Evolutionary conservation across 2,888 invertebrate genomes (phyloP).

Genomic region (Eupithecia vulgata): DNA sequence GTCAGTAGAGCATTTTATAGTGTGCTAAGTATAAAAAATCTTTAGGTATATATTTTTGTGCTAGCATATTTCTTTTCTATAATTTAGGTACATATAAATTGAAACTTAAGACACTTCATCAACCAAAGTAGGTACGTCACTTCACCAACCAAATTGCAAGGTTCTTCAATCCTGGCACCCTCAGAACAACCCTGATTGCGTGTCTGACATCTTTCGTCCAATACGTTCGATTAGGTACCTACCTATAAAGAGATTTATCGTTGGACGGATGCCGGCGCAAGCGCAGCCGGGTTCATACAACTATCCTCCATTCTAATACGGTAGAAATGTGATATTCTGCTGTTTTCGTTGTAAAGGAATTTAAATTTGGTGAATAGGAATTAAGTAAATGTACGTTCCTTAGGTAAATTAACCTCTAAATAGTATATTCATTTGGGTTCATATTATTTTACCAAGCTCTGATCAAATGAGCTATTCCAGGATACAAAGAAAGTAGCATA

Average conservation of each 20-base stretch:
- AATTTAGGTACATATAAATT: background rate
- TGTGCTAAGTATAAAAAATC: background rate
- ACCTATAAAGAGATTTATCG: constrained; percentile 69
- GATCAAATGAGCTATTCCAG: too few species aligned
- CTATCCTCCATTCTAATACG: constrained; percentile 25
- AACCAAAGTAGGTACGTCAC: background rate
- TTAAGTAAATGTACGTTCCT: background rate
- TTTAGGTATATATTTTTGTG: background rate
- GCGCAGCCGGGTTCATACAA: constrained; percentile 30
- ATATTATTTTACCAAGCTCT: too few species aligned
- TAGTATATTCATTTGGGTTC: too few species aligned
- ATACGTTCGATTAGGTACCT: constrained; percentile 62
- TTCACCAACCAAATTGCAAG: background rate
- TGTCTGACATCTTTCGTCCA: constrained; percentile 48
- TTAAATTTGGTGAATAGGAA: background rate
- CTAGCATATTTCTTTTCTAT: background rate
- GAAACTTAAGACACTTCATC: background rate
- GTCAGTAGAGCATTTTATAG: background rate
- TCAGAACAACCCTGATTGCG: constrained; percentile 10
- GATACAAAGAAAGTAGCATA: too few species aligned
- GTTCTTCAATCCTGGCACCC: background rate
- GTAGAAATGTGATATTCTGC: constrained; percentile 13
- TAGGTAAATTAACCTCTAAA: background rate
- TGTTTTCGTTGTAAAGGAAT: background rate
- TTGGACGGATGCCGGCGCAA: constrained; percentile 46